phyloP scores from a whole-genome alignment of 2,888 invertebrate genomes.

The Panopea generosa region DNA sequence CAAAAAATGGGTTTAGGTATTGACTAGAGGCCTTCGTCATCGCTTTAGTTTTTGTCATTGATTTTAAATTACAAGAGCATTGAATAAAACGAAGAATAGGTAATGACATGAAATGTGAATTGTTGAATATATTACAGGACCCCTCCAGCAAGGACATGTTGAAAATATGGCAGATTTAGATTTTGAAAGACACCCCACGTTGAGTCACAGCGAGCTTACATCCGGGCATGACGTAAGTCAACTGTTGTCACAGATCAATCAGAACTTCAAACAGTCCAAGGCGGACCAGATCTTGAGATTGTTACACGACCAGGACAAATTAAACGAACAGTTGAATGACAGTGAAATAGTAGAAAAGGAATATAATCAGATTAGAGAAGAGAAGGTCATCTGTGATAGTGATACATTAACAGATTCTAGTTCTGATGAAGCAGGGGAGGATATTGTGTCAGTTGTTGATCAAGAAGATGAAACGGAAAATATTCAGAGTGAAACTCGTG shows the following conservation, averaged over 20 bases:
- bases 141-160: constrained; percentile 13
- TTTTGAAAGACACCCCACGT: constrained; percentile 37
- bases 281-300: constrained; percentile 73
- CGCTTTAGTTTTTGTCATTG: not conserved
- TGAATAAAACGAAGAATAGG: not conserved
- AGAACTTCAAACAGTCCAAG: constrained; percentile 68
- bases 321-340: constrained; percentile 59
- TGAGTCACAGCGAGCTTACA: constrained; percentile 55
- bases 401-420: constrained; percentile 61
- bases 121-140: constrained; percentile 26
- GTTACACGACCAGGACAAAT: constrained; percentile 70
- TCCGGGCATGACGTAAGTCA: constrained; percentile 60
- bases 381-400: constrained; percentile 51
- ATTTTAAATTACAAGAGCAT: constrained; percentile 21
- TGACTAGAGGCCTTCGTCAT: constrained; percentile 18
- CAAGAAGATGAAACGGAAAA: constrained; percentile 45
- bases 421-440: constrained; percentile 39
- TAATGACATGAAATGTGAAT: not conserved
- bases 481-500: constrained; percentile 1
- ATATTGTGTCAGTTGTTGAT: constrained; percentile 23
- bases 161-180: constrained; percentile 50
- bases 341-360: constrained; percentile 38
- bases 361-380: constrained; percentile 49
- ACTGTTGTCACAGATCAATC: constrained; percentile 67
- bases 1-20: constrained; percentile 30